Evolutionary conservation across 2,888 invertebrate species (phyloP).

Genomic region (Drosophila merina): DNA sequence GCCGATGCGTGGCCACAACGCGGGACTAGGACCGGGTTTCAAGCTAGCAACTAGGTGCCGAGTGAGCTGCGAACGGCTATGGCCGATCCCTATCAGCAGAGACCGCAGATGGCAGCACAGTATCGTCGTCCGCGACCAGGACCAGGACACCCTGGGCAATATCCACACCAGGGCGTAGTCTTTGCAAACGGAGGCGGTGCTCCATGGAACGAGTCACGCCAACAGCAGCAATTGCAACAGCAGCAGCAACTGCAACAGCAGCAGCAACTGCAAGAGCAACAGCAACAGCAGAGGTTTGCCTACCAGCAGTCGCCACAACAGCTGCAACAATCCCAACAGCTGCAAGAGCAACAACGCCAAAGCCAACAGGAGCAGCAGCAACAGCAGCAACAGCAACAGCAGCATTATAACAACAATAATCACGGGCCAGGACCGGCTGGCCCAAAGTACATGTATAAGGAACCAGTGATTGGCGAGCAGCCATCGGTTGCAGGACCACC

Average conservation of each 20-base stretch:
- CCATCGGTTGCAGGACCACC: background rate
- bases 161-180: background rate
- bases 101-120: background rate
- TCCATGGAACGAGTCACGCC: background rate
- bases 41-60: background rate
- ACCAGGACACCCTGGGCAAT: background rate
- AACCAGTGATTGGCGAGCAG: background rate
- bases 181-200: background rate
- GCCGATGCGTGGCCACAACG: background rate
- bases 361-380: background rate
- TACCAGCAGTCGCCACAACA: slow-evolving; percentile 1
- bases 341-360: background rate
- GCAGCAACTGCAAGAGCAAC: background rate
- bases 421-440: background rate
- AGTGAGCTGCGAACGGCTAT: background rate
- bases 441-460: background rate
- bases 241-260: background rate
- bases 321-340: slow-evolving; percentile 1
- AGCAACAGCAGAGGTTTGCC: background rate
- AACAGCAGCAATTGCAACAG: background rate
- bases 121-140: slow-evolving; percentile 5
- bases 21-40: background rate
- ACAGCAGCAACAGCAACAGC: background rate
- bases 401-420: slow-evolving; percentile 2
- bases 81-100: background rate